A percentile compares a stretch with the other conserved stretches of the same genome.
Evolutionary conservation across 2,888 invertebrate species (phyloP).

Genomic region (Adela reaumurella): DNA sequence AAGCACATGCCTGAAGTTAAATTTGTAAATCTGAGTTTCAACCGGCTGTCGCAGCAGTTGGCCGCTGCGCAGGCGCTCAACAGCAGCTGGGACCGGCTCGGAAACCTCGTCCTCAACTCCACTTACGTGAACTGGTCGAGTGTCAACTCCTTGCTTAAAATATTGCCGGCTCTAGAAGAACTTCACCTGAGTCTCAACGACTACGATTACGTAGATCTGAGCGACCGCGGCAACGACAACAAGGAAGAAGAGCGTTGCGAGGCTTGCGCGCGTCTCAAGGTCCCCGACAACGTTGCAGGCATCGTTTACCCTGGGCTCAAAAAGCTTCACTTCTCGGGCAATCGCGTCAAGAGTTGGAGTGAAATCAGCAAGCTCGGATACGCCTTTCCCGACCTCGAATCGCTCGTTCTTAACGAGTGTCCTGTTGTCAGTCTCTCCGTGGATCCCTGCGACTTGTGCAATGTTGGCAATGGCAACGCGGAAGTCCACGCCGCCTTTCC

Average conservation of each 20-base stretch:
- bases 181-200: constrained; percentile 90
- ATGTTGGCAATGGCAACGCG: constrained; percentile 39
- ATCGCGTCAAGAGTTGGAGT: constrained; percentile 79
- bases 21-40: constrained; percentile 90
- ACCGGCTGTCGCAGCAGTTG: constrained; percentile 71
- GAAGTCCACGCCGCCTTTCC: constrained; percentile 62
- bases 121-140: constrained; percentile 84
- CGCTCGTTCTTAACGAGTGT: constrained; percentile 82
- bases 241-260: constrained; percentile 26
- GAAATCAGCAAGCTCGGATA: constrained; percentile 81
- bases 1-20: constrained; percentile 84
- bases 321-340: constrained; percentile 84
- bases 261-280: constrained; percentile 35
- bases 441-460: constrained; percentile 58
- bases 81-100: constrained; percentile 59
- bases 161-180: constrained; percentile 80
- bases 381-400: constrained; percentile 82
- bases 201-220: constrained; percentile 72
- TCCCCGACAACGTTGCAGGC: constrained; percentile 22
- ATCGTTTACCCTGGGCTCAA: constrained; percentile 65
- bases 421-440: constrained; percentile 64
- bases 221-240: constrained; percentile 35
- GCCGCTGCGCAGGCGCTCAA: constrained; percentile 49
- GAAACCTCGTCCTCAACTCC: constrained; percentile 81
- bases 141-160: constrained; percentile 70